These are phyloP conservation scores for Notothenia rossii DNA, from an alignment of 2,113 vertebrate genomes.

Conservation along the genomic window DNA sequence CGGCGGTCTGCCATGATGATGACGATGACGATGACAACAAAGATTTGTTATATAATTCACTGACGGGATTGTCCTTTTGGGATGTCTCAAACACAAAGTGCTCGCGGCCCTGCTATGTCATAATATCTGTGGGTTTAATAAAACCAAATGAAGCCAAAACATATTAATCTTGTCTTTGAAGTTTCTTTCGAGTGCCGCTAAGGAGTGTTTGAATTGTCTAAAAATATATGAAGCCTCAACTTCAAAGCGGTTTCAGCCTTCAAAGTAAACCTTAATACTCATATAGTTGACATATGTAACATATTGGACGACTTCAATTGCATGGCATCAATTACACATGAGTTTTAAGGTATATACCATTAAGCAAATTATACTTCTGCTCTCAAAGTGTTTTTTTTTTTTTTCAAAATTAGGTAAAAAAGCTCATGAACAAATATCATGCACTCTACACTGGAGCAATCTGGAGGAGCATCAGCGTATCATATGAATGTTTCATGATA, in stretches of 20 bases:
- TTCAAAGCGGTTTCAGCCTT: conserved; percentile 22
- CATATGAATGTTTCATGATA: conserved; percentile 58
- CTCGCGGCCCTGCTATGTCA: conserved; percentile 25
- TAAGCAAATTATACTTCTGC: conserved; percentile 10
- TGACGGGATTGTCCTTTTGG: conserved; percentile 29
- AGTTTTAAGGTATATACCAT: background rate
- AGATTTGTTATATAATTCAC: conserved; percentile 59
- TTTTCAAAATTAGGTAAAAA: background rate
- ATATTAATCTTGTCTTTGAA: conserved; percentile 39
- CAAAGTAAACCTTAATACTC: background rate
- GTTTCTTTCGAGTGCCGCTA: background rate
- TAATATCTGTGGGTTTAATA: conserved; percentile 29
- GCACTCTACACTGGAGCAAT: too few relatives aligned
- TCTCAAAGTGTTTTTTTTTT: background rate
- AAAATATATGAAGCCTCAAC: background rate
- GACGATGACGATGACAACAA: conserved; percentile 40
- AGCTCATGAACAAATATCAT: too few relatives aligned
- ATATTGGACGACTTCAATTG: conserved; percentile 5
- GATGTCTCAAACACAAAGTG: conserved; percentile 30
- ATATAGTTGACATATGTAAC: conserved; percentile 10
- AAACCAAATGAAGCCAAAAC: conserved; percentile 15
- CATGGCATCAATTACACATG: background rate
- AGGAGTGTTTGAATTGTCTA: background rate
- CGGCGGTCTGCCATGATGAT: conserved; percentile 42
- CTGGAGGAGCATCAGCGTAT: conserved; percentile 1